phyloP scores from a whole-genome alignment of 2,797 vertebrate genomes.

The Xiphorhynchus erythropygius region DNA sequence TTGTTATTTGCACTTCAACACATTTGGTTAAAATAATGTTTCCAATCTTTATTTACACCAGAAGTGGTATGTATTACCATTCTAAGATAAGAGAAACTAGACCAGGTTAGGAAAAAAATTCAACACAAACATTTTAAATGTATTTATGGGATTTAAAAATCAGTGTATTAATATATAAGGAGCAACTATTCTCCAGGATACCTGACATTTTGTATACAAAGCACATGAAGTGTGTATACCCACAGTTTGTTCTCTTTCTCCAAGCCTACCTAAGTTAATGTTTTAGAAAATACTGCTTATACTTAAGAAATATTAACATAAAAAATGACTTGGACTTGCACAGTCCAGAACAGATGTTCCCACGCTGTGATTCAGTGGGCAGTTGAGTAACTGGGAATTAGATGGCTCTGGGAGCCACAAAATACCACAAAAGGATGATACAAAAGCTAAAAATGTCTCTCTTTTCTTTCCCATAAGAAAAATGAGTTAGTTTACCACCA shows the following conservation, averaged over 20 bases:
- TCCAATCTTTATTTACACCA: neutral
- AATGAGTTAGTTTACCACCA: neutral
- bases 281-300: neutral
- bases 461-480: neutral
- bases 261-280: neutral
- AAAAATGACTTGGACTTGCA: neutral
- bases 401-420: neutral
- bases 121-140: neutral
- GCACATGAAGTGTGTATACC: neutral
- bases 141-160: neutral
- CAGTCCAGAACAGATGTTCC: neutral
- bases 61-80: neutral
- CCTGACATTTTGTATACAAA: neutral
- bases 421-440: neutral
- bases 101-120: neutral
- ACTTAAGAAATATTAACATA: neutral
- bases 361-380: neutral
- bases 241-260: neutral
- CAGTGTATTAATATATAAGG: neutral
- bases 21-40: conserved; percentile 10
- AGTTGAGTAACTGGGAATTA: neutral
- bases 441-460: neutral
- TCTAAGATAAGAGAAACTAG: neutral
- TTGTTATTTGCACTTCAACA: conserved; percentile 60
- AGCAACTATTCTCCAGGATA: neutral